Evolutionary conservation across 2,888 invertebrate genomes (phyloP), one percentile per base, ranked within the genome.

Genomic region (Heliconius aoede): DNA sequence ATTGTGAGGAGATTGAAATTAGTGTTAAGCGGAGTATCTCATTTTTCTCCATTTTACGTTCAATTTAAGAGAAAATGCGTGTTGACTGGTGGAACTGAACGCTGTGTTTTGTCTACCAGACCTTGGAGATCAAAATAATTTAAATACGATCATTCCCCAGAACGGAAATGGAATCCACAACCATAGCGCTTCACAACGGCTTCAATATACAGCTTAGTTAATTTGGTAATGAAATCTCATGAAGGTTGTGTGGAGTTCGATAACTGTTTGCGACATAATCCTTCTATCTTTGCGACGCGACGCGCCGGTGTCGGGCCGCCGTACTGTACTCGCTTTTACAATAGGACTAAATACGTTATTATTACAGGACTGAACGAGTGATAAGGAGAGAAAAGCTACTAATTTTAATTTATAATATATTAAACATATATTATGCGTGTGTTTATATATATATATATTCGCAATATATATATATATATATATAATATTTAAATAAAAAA

Each of bases 221-320:
- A 78, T 78, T 74, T 40, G 55, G 72, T 78, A 78, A 78, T 76
- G 40, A 76, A 76, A 78, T 74, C 67, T 71, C 68, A 51, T 51
- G 55, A 60, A 73, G 76, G 69, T 61, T 26, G 73, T 61, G 78
- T 67, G 65, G 64, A 36, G 60, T 74, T 69, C 58, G 74, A 76
- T 78, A 74, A 72, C 76, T 65, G 26, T 40, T 26, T 4, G 30
- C 26, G 68, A 46, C 68, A 60, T 74, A 74, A 69, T 74, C 74
- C 74, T 18, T n/a, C 30, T 68, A 68, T 74, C 74, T 61, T 8
- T 30, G 60, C 18, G 32, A 13, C 55, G 65, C 65, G 62, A 1
- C 64, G n/a, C 64, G 18, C 13, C 61, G 28, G 24, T 15, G 26
- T 9, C 26, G 30, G 36, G 58, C 58, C 13, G 36, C 21, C 21